Base-by-base conservation (phyloP, 2,797 vertebrate genomes). In the Tangara arthus region DNA sequence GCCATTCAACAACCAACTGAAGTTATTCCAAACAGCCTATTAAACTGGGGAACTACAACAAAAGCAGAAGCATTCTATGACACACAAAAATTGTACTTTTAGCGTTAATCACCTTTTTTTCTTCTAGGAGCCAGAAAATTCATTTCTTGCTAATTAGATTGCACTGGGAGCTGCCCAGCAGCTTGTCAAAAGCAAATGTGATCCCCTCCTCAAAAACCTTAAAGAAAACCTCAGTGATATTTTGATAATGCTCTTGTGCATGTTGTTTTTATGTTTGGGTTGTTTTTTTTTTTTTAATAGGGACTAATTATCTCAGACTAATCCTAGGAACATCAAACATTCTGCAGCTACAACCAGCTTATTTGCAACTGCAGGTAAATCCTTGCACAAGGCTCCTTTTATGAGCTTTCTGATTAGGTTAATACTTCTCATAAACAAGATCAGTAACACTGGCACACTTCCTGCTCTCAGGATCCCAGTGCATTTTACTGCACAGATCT, bases 401-500 rank as follows among this genome's bases (percentile, higher is more conserved):
- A 47, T 47, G 24, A 55, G 14, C 16, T 64, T 93, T 84, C 63
- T 85, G 53, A 69, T 82, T 53, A 91, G 24, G 5, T 61, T 52
- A 76, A 12, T 66, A 70, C 22, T 90, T 93, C 50, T 60, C 49
- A 60, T 84, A 80, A 87, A 79, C 64, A 90, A 85, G 78, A 70
- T 47, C 8, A 53, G 16, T 82, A 89, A 66, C 41, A 32, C 19
- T 50, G 28, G 22, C 60, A 65, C 71, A 69, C 5, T 44, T 82
- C 50, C 56, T 89, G 15, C 63, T 93, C 76, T 66, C 53, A 55
- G 39, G 21, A 77, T 73, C 65, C 32, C 46, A 64, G 10, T 8
- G 32, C 50, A 59, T 92, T 84, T 90, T 77, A 46, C 41, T 47
- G n/a, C 39, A 55, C 26, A 53, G 68, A 64, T 30, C 80, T 63